These are phyloP conservation scores for Poeciliopsis turneri DNA, from an alignment of 2,797 vertebrate species.

Conservation along the genomic window DNA sequence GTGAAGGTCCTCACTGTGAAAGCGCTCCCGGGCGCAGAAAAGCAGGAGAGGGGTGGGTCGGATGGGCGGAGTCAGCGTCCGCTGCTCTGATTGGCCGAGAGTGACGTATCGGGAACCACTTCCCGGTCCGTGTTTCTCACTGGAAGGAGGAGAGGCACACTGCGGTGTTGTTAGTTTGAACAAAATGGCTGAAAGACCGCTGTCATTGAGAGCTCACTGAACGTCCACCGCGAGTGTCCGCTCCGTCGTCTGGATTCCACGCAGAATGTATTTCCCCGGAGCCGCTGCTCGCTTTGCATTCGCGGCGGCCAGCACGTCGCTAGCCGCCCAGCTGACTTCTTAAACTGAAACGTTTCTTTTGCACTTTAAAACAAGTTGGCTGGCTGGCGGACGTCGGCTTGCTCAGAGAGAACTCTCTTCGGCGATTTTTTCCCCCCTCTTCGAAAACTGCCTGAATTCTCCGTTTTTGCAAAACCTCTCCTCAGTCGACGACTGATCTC, in stretches of 20 bases:
- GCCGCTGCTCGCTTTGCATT: conserved; percentile 69
- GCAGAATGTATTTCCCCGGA: conserved; percentile 77
- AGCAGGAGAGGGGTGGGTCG: conserved; percentile 17
- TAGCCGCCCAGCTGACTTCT: conserved; percentile 71
- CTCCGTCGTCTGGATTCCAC: conserved; percentile 74
- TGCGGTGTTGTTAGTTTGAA: conserved; percentile 82
- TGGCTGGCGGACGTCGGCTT: conserved; percentile 64
- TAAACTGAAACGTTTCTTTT: conserved; percentile 70
- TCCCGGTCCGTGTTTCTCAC: conserved; percentile 68
- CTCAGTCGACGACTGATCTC: conserved; percentile 46
- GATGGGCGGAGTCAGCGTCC: conserved; percentile 51
- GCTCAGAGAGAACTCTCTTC: conserved; percentile 53
- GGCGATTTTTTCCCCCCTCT: conserved; percentile 47
- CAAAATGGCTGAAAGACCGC: conserved; percentile 85
- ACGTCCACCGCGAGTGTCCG: conserved; percentile 77
- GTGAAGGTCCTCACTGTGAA: conserved; percentile 9
- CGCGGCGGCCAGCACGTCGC: conserved; percentile 68
- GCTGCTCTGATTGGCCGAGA: conserved; percentile 58
- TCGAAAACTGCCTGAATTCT: conserved; percentile 63
- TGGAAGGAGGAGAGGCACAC: conserved; percentile 72
- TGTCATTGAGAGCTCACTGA: conserved; percentile 77
- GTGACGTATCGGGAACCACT: conserved; percentile 73
- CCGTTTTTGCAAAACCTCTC: conserved; percentile 50
- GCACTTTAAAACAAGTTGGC: conserved; percentile 83
- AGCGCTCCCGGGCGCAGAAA: conserved; percentile 37